These are phyloP conservation scores for Phalacrocorax pelagicus DNA, from an alignment of 2,113 vertebrate genomes.

Conservation along the genomic window DNA sequence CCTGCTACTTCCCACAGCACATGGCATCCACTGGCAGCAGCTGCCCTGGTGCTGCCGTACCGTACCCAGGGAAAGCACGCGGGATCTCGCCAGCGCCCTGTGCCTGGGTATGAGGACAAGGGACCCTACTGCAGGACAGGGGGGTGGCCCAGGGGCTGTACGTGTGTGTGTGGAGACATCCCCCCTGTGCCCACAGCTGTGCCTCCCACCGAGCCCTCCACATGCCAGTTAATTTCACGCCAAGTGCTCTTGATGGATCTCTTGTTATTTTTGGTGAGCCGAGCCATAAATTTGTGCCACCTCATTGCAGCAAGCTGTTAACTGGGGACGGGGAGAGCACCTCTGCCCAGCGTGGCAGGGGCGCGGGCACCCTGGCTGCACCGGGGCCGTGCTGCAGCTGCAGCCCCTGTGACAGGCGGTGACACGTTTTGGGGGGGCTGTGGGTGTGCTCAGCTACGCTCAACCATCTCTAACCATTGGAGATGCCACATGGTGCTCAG, in stretches of 20 bases:
- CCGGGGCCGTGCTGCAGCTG: fast-evolving
- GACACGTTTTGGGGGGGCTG: fast-evolving
- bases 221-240: slow-evolving; percentile 80
- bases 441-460: not conserved
- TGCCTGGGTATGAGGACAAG: fast-evolving
- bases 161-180: not conserved
- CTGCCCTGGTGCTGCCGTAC: too few relatives aligned
- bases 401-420: not conserved
- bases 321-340: not conserved
- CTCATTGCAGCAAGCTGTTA: slow-evolving; percentile 73
- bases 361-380: fast-evolving
- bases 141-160: not conserved
- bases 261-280: slow-evolving; percentile 83
- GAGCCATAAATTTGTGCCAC: slow-evolving; percentile 80
- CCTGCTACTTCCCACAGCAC: fast-evolving
- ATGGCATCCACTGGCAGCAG: fast-evolving
- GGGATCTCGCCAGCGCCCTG: not conserved
- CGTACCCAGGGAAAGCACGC: fast-evolving
- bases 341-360: fast-evolving
- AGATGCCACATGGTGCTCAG: not conserved
- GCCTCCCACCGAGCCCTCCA: slow-evolving; percentile 34
- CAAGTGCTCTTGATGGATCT: slow-evolving; percentile 81
- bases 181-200: not conserved
- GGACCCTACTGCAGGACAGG: not conserved
- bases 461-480: not conserved